A percentile compares a stretch with the other conserved stretches of the same genome.
These are phyloP conservation scores for Pardosa pseudoannulata DNA, from an alignment of 2,888 invertebrate species.

Conservation along the genomic window DNA sequence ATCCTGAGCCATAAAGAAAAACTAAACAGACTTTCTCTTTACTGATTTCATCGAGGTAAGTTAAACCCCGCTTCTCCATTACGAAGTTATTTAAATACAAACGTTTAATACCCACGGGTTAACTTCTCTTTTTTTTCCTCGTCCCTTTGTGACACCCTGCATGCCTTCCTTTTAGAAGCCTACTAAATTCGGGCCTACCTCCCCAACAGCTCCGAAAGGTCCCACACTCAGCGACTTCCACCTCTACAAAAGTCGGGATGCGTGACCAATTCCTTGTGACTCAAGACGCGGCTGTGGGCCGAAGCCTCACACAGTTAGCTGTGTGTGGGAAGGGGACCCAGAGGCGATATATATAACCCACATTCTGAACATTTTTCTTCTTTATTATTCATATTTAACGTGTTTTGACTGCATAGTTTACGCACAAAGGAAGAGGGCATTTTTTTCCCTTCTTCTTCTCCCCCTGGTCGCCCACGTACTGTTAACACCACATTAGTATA, in stretches of 20 bases:
- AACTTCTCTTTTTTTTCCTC: background rate
- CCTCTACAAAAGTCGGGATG: background rate
- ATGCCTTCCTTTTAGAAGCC: no score
- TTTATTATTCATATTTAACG: conserved; percentile 60
- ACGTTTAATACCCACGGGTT: background rate
- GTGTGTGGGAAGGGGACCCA: conserved; percentile 29
- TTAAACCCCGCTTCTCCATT: background rate
- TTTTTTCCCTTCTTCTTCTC: no score
- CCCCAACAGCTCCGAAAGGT: background rate
- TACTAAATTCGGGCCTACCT: background rate
- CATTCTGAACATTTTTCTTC: conserved; percentile 53
- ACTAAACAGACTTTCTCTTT: no score
- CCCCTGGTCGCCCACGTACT: conserved; percentile 12
- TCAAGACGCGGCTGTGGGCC: background rate
- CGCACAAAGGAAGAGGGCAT: conserved; percentile 31
- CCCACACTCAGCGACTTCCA: background rate
- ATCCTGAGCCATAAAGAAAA: no score
- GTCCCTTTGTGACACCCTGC: no score
- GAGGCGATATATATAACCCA: conserved; percentile 19
- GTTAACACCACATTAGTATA: conserved; percentile 54
- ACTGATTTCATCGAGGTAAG: no score
- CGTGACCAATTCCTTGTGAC: conserved; percentile 1
- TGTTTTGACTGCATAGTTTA: conserved; percentile 65
- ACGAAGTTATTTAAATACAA: background rate
- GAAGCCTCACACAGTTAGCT: no score